phyloP scores from a whole-genome alignment of 2,113 vertebrate genomes.

The Vulpes lagopus region DNA sequence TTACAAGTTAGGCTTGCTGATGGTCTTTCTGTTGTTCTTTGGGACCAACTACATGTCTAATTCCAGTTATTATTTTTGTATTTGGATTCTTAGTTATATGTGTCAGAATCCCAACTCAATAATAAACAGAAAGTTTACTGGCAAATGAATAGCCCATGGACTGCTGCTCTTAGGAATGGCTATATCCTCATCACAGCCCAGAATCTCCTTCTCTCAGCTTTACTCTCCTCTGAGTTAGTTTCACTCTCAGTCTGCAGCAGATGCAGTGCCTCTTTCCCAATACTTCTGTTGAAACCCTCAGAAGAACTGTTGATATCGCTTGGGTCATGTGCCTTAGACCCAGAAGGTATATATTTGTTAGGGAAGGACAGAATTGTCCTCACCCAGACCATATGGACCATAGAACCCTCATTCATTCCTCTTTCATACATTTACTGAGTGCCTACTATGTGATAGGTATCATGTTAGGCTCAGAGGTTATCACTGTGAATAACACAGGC shows the following conservation, averaged over 20 bases:
- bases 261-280: background rate
- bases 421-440: background rate
- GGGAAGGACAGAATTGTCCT: background rate
- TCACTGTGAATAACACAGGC: background rate
- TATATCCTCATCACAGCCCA: background rate
- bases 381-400: background rate
- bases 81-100: constrained; percentile 48
- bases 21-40: constrained; percentile 59
- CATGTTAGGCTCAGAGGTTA: background rate
- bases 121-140: constrained; percentile 47
- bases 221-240: constrained; percentile 54
- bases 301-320: constrained; percentile 20
- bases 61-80: constrained; percentile 48
- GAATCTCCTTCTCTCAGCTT: constrained; percentile 36
- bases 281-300: constrained; percentile 32
- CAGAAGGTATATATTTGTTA: constrained; percentile 18
- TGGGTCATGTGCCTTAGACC: constrained; percentile 1
- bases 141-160: background rate
- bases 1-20: constrained; percentile 17
- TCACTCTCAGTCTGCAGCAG: background rate
- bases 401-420: constrained; percentile 18
- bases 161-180: constrained; percentile 12
- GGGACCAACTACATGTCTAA: background rate
- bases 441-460: background rate
- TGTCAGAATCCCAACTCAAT: constrained; percentile 42